Percentiles rank a stretch among this genome's conserved stretches.
phyloP scores from a whole-genome alignment of 53 echinoderm and acorn worm species.

The Echinometra lucunter region DNA sequence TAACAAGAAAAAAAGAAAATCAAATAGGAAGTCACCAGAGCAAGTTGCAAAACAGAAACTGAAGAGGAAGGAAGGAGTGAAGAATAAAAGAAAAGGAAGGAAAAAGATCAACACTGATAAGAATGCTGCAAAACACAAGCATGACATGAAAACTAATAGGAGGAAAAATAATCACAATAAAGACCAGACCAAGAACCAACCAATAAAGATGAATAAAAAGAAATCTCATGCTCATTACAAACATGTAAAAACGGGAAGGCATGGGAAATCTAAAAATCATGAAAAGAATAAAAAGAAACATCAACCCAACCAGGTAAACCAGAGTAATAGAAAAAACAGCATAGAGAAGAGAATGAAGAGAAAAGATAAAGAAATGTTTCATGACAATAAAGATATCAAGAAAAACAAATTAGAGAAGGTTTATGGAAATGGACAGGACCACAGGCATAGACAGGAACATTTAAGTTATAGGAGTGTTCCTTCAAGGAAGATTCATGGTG shows the following conservation, averaged over 20 bases:
- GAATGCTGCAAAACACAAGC: neutral
- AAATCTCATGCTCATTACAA: neutral
- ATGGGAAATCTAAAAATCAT: neutral
- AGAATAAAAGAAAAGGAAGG: neutral
- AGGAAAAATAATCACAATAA: neutral
- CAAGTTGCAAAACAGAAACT: neutral
- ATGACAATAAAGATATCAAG: neutral
- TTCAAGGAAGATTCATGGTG: constrained; percentile 2
- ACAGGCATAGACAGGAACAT: neutral
- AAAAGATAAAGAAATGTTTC: neutral
- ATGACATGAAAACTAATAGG: constrained; percentile 35
- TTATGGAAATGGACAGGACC: neutral
- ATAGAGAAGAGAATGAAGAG: neutral
- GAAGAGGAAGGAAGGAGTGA: constrained; percentile 39
- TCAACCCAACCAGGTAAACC: neutral
- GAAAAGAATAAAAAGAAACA: neutral
- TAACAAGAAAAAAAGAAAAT: neutral
- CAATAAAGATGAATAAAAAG: neutral
- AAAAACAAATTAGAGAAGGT: neutral
- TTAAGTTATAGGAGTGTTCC: constrained; percentile 15
- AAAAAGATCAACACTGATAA: neutral
- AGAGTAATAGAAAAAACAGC: neutral
- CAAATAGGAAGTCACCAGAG: neutral
- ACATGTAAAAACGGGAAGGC: neutral
- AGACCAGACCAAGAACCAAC: neutral